Conservation (phyloP, 2,113 vertebrate species). For the Orientallactaga bullata region DNA sequence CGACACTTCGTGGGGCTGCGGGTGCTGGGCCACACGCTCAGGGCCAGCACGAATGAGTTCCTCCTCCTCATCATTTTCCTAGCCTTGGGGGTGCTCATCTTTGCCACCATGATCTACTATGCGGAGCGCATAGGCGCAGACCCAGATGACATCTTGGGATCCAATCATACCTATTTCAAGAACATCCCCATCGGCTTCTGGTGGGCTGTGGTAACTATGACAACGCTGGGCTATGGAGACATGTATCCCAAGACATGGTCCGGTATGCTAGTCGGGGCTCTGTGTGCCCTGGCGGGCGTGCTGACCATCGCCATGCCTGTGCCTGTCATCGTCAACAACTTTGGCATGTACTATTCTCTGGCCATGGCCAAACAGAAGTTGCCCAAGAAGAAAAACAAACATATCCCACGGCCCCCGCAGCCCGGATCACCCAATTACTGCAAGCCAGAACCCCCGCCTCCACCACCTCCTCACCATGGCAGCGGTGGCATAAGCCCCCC, state of each 20-base stretch:
- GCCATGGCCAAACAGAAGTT: conserved; percentile 99
- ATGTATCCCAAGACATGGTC: conserved; percentile 99
- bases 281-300: conserved; percentile 96
- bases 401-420: conserved; percentile 94
- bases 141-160: conserved; percentile 93
- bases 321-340: conserved; percentile 98
- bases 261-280: conserved; percentile 96
- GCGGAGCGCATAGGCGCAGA: conserved; percentile 95
- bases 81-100: conserved; percentile 95
- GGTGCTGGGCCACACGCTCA: conserved; percentile 94
- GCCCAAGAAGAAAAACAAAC: conserved; percentile 98
- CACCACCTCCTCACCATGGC: conserved; percentile 71
- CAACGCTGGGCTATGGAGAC: conserved; percentile 95
- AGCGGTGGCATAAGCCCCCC: conserved; percentile 87
- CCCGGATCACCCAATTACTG: conserved; percentile 96
- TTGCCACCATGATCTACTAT: conserved; percentile 99
- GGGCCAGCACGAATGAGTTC: conserved; percentile 97
- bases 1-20: conserved; percentile 95
- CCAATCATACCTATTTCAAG: conserved; percentile 95
- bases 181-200: conserved; percentile 99
- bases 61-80: conserved; percentile 97
- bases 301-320: conserved; percentile 99
- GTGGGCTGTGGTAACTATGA: conserved; percentile 99
- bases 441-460: conserved; percentile 91
- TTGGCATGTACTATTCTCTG: conserved; percentile 98